Evolutionary conservation across 2,797 vertebrate species (phyloP).

Genomic region (Siniperca undulata): DNA sequence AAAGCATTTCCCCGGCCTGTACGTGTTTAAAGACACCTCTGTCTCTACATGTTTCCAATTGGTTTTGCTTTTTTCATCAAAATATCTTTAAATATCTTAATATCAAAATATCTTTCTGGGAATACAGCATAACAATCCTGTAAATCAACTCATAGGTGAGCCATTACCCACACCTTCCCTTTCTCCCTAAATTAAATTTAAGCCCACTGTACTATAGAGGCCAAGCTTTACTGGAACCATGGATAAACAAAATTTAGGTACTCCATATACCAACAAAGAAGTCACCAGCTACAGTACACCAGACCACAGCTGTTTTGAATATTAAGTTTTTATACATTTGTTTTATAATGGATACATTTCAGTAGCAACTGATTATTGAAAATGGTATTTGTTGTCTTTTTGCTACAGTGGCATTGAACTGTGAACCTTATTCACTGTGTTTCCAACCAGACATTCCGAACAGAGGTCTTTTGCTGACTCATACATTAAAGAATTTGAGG

Average conservation of each 20-base stretch:
- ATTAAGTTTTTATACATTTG: neutral
- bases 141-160: constrained; percentile 10
- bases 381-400: neutral
- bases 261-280: neutral
- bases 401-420: neutral
- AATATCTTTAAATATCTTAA: constrained; percentile 16
- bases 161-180: neutral
- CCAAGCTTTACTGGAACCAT: neutral
- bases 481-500: too few species aligned
- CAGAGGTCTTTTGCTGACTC: too few species aligned
- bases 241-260: constrained; percentile 3
- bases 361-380: neutral
- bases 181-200: neutral
- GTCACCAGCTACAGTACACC: too few species aligned
- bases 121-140: constrained; percentile 10
- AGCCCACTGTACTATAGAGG: constrained; percentile 1
- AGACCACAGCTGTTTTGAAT: neutral
- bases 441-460: too few species aligned
- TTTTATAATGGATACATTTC: neutral
- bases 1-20: constrained; percentile 53
- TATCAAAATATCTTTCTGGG: neutral
- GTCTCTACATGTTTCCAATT: constrained; percentile 22
- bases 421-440: neutral
- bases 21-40: constrained; percentile 36
- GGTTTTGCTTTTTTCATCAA: constrained; percentile 8